phyloP scores from a whole-genome alignment of 2,797 vertebrate genomes.

The Glossophaga mutica region DNA sequence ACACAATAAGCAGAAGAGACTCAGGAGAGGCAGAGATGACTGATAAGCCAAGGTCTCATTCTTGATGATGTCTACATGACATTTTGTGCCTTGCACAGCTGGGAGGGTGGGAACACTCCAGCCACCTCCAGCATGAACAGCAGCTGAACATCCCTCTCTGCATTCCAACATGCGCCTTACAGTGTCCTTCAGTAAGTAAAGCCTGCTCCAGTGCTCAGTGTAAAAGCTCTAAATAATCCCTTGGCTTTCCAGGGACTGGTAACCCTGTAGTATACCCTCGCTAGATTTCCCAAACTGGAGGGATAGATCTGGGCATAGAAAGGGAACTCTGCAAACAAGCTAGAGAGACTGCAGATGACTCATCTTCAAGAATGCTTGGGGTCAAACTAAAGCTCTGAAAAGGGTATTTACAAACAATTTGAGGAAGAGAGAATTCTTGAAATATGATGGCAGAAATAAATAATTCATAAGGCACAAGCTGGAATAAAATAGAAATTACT shows the following conservation, averaged over 20 bases:
- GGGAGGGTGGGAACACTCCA: not conserved
- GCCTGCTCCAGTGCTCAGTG: not conserved
- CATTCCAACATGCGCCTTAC: not conserved
- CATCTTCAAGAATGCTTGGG: not conserved
- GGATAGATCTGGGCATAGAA: not conserved
- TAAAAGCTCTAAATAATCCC: not conserved
- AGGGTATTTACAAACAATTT: not conserved
- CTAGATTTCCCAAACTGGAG: not conserved
- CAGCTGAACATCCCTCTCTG: not conserved
- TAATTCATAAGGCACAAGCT: conserved; percentile 28
- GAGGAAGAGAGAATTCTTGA: not conserved
- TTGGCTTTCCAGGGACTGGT: not conserved
- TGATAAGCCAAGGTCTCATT: conserved; percentile 58
- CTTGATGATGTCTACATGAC: conserved; percentile 28
- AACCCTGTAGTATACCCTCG: not conserved
- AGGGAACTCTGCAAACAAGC: not conserved
- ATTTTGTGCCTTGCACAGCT: not conserved
- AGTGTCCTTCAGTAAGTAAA: not conserved
- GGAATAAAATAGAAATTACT: conserved; percentile 40
- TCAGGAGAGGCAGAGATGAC: conserved; percentile 48
- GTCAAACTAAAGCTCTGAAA: conserved; percentile 4
- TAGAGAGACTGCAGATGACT: not conserved
- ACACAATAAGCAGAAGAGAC: not conserved
- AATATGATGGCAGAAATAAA: conserved; percentile 19
- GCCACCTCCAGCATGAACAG: not conserved